These are phyloP conservation scores for Lissonota sp. DNA, from an alignment of 2,888 invertebrate genomes.

Conservation along the genomic window DNA sequence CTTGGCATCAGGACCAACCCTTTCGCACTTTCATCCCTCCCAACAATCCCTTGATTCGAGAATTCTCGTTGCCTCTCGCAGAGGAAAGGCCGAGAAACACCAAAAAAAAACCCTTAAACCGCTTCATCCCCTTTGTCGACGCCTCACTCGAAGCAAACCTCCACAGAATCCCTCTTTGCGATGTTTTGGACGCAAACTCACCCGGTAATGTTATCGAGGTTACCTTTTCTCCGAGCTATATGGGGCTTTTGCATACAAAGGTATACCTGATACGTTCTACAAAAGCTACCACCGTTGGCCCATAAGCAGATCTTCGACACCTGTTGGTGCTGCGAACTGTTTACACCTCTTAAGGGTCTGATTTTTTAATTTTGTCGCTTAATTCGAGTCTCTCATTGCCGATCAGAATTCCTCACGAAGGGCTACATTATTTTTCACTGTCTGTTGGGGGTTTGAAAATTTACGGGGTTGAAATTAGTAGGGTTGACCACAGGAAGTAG, in stretches of 20 bases:
- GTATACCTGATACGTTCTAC: constrained; percentile 3
- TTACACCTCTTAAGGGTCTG: not conserved
- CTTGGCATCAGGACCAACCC: constrained; percentile 55
- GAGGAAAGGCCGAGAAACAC: constrained; percentile 26
- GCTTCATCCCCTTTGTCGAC: constrained; percentile 21
- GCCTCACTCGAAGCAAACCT: constrained; percentile 14
- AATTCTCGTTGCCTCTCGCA: constrained; percentile 50
- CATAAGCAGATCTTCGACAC: constrained; percentile 62
- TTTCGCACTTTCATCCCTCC: constrained; percentile 26
- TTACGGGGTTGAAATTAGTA: no score
- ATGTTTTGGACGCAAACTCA: constrained; percentile 15
- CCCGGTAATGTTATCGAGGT: constrained; percentile 6
- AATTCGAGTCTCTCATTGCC: no score
- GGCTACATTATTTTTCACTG: no score
- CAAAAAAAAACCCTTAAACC: constrained; percentile 21
- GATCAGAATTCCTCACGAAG: no score
- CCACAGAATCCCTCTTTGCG: constrained; percentile 21
- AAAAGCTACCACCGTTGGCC: constrained; percentile 40
- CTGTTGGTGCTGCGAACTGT: constrained; percentile 52
- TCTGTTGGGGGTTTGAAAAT: no score
- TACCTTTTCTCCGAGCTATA: constrained; percentile 71
- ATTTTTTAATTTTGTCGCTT: no score
- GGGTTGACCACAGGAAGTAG: no score
- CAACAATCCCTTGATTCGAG: constrained; percentile 16
- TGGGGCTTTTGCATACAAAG: constrained; percentile 30